These are phyloP conservation scores for Notechis scutatus DNA, from an alignment of 2,113 vertebrate genomes.

Conservation along the genomic window DNA sequence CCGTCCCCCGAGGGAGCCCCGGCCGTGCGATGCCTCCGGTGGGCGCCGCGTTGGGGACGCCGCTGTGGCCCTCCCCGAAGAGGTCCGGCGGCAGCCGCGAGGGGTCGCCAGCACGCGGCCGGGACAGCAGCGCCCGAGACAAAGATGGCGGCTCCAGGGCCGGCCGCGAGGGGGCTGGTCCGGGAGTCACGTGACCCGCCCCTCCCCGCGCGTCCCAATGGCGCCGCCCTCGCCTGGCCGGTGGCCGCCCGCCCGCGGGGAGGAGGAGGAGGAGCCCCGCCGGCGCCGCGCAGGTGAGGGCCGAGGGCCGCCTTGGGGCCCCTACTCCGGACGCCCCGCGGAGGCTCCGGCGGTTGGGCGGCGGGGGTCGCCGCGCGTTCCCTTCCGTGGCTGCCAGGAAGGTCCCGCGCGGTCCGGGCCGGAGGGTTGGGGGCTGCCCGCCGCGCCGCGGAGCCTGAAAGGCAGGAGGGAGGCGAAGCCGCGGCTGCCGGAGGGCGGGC, in stretches of 20 bases:
- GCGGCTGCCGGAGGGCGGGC: background rate
- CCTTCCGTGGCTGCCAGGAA: too few species aligned
- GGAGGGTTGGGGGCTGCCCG: too few species aligned
- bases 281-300: background rate
- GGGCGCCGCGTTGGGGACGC: background rate
- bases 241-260: background rate
- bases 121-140: background rate
- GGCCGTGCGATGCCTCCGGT: background rate
- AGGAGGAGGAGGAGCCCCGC: background rate
- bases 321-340: background rate
- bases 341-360: too few species aligned
- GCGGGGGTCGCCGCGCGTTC: background rate
- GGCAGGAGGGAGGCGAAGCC: background rate
- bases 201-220: background rate
- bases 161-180: too few species aligned
- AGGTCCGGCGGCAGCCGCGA: fast-evolving
- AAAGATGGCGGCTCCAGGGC: constrained; percentile 24
- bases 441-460: background rate
- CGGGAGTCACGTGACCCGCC: background rate
- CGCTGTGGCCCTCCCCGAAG: fast-evolving
- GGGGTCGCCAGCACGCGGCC: background rate
- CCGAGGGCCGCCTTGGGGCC: background rate
- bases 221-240: constrained; percentile 1
- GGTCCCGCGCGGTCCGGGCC: too few species aligned
- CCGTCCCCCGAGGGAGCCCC: background rate